A percentile compares a stretch with the other conserved stretches of the same genome.
These are phyloP conservation scores for Molossus alvarezi DNA, from an alignment of 2,797 vertebrate genomes.

Conservation along the genomic window DNA sequence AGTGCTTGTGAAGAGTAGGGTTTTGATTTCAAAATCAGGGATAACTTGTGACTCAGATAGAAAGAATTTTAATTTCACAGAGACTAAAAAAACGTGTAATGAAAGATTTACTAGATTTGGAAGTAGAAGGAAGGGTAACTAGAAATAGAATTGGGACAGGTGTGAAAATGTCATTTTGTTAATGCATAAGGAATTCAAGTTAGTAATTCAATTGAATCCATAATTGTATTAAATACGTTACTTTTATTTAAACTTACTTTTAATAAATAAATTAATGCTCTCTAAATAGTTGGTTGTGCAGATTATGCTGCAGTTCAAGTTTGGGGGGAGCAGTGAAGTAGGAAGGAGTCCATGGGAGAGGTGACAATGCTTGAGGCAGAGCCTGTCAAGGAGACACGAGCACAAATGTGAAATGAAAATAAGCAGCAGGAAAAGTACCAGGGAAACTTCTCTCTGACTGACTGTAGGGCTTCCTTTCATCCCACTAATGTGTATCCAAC, in stretches of 20 bases:
- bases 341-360: not conserved
- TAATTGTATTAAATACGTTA: slow-evolving; percentile 27
- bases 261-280: not conserved
- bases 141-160: not conserved
- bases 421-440: not conserved
- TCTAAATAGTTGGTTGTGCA: not conserved
- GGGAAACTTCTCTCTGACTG: not conserved
- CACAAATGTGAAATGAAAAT: slow-evolving; percentile 21
- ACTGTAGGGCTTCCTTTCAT: not conserved
- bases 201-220: slow-evolving; percentile 21
- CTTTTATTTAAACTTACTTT: slow-evolving; percentile 9
- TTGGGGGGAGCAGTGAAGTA: not conserved
- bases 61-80: not conserved
- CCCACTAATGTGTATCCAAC: not conserved
- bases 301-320: not conserved
- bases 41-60: not conserved
- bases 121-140: not conserved
- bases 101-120: not conserved
- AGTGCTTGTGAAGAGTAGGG: not conserved
- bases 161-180: not conserved
- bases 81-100: not conserved
- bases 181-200: slow-evolving; percentile 16
- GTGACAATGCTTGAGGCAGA: not conserved
- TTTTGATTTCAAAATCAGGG: not conserved
- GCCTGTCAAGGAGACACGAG: not conserved